phyloP scores from a whole-genome alignment of 2,797 vertebrate species.

The Coranthus polyacanthus region DNA sequence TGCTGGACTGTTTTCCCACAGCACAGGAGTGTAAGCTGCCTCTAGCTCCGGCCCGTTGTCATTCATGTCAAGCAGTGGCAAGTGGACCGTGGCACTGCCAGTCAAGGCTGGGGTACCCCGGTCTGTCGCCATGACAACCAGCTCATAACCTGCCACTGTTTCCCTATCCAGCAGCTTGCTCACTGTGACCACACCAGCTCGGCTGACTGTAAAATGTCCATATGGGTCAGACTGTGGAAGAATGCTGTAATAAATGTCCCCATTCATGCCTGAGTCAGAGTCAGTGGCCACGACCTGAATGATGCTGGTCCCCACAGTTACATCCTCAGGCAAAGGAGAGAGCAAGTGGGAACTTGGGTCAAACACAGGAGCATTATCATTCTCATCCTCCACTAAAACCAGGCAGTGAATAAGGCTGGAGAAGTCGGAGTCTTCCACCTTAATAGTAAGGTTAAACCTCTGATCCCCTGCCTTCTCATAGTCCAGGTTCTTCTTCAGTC shows the following conservation, averaged over 20 bases:
- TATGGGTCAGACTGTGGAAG: conserved; percentile 84
- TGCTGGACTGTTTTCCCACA: conserved; percentile 89
- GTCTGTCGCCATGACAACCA: conserved; percentile 89
- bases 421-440: conserved; percentile 89
- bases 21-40: conserved; percentile 84
- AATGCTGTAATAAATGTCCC: conserved; percentile 87
- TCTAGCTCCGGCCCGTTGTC: conserved; percentile 92
- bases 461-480: conserved; percentile 88
- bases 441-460: conserved; percentile 89
- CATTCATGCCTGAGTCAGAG: conserved; percentile 87
- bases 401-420: conserved; percentile 87
- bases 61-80: conserved; percentile 89
- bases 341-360: conserved; percentile 78
- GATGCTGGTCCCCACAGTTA: conserved; percentile 83
- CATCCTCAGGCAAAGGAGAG: conserved; percentile 85
- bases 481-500: conserved; percentile 88
- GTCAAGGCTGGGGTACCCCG: conserved; percentile 85
- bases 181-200: conserved; percentile 83
- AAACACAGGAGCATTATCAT: conserved; percentile 90
- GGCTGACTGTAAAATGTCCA: conserved; percentile 85
- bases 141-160: conserved; percentile 76
- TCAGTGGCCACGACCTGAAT: conserved; percentile 86
- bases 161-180: conserved; percentile 86
- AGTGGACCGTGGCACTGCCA: conserved; percentile 86
- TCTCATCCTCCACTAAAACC: conserved; percentile 89